A percentile compares a stretch with the other conserved stretches of the same genome.
phyloP scores from a whole-genome alignment of 2,797 vertebrate genomes.

The Distichodus sexfasciatus region DNA sequence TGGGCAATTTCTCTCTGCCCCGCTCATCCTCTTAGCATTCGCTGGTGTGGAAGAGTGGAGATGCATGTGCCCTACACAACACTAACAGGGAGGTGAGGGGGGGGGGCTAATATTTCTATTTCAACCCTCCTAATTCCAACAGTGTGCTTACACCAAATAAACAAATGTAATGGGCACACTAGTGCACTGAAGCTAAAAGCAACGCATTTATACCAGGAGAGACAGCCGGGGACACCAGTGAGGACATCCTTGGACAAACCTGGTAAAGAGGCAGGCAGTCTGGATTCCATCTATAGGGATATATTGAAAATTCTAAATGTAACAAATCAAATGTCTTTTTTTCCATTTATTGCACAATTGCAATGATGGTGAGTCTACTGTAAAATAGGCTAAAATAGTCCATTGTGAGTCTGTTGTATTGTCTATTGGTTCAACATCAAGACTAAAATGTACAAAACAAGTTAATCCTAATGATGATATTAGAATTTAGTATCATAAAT shows the following conservation, averaged over 20 bases:
- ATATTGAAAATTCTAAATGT: too few relatives aligned
- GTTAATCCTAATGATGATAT: too few relatives aligned
- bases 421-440: too few relatives aligned
- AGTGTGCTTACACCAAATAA: conserved; percentile 24
- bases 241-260: conserved; percentile 19
- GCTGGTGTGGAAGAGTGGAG: conserved; percentile 50
- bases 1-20: conserved; percentile 34
- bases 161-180: conserved; percentile 22
- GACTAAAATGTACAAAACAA: too few relatives aligned
- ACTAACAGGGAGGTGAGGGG: not conserved
- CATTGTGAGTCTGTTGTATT: too few relatives aligned
- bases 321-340: too few relatives aligned
- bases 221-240: conserved; percentile 13
- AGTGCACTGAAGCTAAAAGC: conserved; percentile 30
- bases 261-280: conserved; percentile 15
- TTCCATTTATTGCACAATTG: too few relatives aligned
- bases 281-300: too few relatives aligned
- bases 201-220: not conserved
- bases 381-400: too few relatives aligned
- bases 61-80: conserved; percentile 22
- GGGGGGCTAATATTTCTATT: conserved; percentile 41
- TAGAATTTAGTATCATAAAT: too few relatives aligned
- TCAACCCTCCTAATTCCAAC: conserved; percentile 25
- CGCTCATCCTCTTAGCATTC: conserved; percentile 36
- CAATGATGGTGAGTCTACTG: too few relatives aligned